Conservation (phyloP, 2,888 invertebrate genomes). For the Polyommatus iphigenia region DNA sequence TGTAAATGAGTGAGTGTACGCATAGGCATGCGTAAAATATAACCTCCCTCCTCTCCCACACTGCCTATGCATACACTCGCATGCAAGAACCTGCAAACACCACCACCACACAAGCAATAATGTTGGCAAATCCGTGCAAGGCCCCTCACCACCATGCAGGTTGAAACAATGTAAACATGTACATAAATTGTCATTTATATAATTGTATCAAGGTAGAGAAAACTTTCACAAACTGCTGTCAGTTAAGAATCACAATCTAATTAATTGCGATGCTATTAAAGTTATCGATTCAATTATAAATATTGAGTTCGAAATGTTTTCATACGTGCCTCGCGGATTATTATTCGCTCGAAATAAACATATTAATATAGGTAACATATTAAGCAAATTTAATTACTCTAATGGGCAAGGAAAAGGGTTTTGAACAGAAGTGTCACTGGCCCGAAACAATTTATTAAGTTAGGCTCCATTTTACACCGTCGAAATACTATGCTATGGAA, state of each 20-base stretch:
- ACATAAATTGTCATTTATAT: no score
- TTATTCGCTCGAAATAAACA: background rate
- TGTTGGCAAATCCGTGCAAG: no score
- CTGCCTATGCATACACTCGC: no score
- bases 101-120: no score
- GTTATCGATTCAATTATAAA: constrained; percentile 2
- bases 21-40: no score
- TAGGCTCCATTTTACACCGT: background rate
- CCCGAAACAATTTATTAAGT: background rate
- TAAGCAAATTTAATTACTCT: background rate
- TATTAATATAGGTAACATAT: background rate
- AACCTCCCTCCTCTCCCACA: no score
- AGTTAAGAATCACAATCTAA: background rate
- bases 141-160: no score
- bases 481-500: background rate
- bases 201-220: no score
- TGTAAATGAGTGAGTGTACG: no score
- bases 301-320: constrained; percentile 7
- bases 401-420: background rate
- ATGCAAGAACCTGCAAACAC: no score
- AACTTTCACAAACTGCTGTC: no score
- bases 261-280: background rate
- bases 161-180: no score
- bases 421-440: background rate
- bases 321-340: background rate